These are phyloP conservation scores for Bostrychus sinensis DNA, from an alignment of 2,113 vertebrate genomes.

Conservation along the genomic window DNA sequence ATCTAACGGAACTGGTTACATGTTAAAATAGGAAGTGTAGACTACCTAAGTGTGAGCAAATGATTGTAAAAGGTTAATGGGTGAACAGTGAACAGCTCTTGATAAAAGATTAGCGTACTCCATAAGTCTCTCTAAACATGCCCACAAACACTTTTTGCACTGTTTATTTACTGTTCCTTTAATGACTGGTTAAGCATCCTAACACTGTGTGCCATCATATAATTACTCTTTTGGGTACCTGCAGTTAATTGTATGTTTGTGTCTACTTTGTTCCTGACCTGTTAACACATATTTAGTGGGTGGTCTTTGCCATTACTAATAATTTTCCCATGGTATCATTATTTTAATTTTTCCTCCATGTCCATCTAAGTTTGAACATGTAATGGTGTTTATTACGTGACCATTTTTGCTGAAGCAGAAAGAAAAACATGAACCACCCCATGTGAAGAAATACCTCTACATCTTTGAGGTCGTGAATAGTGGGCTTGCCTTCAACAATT, in stretches of 20 bases:
- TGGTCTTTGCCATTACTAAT: slow-evolving; percentile 35
- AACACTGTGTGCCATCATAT: slow-evolving; percentile 20
- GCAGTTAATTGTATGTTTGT: slow-evolving; percentile 64
- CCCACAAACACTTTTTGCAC: slow-evolving; percentile 21
- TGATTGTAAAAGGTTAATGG: background rate
- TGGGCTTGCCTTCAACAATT: slow-evolving; percentile 37
- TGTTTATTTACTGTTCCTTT: slow-evolving; percentile 39
- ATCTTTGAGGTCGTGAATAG: slow-evolving; percentile 20
- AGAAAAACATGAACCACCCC: no score
- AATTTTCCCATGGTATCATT: slow-evolving; percentile 33
- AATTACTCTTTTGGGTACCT: slow-evolving; percentile 57
- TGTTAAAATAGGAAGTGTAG: no score
- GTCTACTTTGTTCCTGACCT: background rate
- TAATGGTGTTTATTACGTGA: no score
- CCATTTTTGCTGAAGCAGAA: no score
- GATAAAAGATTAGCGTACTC: background rate
- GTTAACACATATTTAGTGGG: slow-evolving; percentile 38
- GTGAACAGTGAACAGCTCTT: no score
- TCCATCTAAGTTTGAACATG: background rate
- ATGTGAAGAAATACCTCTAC: background rate
- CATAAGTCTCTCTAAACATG: slow-evolving; percentile 46
- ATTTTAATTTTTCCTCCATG: slow-evolving; percentile 15
- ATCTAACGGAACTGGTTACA: background rate
- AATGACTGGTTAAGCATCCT: slow-evolving; percentile 50
- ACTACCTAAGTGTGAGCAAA: slow-evolving; percentile 18